Evolutionary conservation across 2,113 vertebrate species (phyloP).

Genomic region (Indri indri): DNA sequence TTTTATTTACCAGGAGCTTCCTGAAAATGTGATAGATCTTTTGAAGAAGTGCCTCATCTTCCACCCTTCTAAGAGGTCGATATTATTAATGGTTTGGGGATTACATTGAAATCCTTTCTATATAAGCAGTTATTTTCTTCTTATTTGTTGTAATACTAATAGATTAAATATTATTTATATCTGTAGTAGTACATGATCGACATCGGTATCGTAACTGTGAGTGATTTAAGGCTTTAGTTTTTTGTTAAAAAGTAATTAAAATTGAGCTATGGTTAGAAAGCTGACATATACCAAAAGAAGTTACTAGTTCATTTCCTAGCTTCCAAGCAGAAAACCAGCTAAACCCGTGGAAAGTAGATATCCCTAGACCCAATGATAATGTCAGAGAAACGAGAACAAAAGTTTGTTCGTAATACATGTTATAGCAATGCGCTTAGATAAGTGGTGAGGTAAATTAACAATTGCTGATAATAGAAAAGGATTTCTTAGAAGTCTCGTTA

Average conservation of each 20-base stretch:
- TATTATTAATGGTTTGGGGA: not conserved
- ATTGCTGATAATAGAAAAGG: not conserved
- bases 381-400: not conserved
- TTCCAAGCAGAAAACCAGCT: not conserved
- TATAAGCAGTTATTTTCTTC: slow-evolving; percentile 9
- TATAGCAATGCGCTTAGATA: not conserved
- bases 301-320: not conserved
- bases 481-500: not conserved
- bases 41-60: slow-evolving; percentile 96
- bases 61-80: slow-evolving; percentile 93
- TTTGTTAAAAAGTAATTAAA: slow-evolving; percentile 38
- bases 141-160: not conserved
- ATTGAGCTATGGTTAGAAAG: not conserved
- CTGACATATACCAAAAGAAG: not conserved
- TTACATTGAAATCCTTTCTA: not conserved
- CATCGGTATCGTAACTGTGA: not conserved
- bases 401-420: not conserved
- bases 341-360: not conserved
- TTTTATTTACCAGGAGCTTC: slow-evolving; percentile 86
- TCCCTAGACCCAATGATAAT: not conserved
- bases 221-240: not conserved
- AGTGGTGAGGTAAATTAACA: not conserved
- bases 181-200: not conserved
- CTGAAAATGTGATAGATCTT: slow-evolving; percentile 88
- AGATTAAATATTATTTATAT: not conserved